phyloP scores from a whole-genome alignment of 2,797 vertebrate genomes.

The Tadarida brasiliensis region DNA sequence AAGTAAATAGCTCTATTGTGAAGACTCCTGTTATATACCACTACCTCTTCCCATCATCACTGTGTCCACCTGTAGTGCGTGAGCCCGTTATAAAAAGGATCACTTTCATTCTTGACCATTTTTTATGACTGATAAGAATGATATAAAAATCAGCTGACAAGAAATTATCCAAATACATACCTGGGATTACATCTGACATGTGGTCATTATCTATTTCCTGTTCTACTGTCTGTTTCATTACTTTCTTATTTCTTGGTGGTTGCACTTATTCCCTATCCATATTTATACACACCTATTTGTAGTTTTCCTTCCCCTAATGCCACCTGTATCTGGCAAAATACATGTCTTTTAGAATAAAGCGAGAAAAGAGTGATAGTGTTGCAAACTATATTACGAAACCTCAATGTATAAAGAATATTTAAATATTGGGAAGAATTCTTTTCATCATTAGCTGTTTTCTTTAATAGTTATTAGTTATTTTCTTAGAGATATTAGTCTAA shows the following conservation, averaged over 20 bases:
- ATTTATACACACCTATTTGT: neutral
- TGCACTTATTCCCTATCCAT: neutral
- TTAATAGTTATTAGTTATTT: neutral
- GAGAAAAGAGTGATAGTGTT: neutral
- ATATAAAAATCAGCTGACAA: neutral
- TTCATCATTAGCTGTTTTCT: neutral
- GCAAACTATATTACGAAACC: neutral
- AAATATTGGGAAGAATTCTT: slow-evolving; percentile 5
- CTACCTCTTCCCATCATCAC: neutral
- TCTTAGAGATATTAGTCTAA: neutral
- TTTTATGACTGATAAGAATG: neutral
- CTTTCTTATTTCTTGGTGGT: neutral
- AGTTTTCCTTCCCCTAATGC: neutral
- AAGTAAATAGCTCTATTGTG: neutral
- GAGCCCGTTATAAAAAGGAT: neutral
- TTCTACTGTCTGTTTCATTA: neutral
- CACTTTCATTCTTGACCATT: neutral
- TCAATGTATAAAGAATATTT: slow-evolving; percentile 44
- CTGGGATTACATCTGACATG: neutral
- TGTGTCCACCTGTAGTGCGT: neutral
- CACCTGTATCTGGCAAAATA: neutral
- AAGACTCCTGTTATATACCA: neutral
- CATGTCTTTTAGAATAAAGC: neutral
- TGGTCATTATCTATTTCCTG: neutral
- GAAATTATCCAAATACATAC: neutral